Evolutionary conservation across 2,113 vertebrate species (phyloP).

Genomic region (Holacanthus passer): DNA sequence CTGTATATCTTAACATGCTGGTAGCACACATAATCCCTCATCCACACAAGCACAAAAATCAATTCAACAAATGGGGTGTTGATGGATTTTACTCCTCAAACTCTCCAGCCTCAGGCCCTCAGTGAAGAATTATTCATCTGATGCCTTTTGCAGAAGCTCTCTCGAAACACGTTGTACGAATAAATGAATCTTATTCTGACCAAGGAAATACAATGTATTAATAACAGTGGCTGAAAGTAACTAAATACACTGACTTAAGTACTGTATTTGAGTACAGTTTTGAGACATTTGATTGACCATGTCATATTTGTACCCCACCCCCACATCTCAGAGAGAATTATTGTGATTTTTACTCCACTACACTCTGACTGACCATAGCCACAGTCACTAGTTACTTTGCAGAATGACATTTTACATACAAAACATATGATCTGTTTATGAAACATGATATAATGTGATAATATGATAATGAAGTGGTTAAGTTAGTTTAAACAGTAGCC

Average conservation of each 20-base stretch:
- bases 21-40: constrained; percentile 39
- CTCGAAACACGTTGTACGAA: not conserved
- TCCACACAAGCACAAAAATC: constrained; percentile 39
- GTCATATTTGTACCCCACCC: too few species aligned
- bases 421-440: too few species aligned
- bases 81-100: constrained; percentile 27
- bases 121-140: constrained; percentile 3
- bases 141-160: constrained; percentile 6
- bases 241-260: not conserved
- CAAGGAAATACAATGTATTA: not conserved
- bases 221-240: not conserved
- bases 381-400: too few species aligned
- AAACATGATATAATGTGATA: too few species aligned
- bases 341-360: too few species aligned
- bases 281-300: too few species aligned
- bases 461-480: too few species aligned
- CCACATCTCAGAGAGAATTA: too few species aligned
- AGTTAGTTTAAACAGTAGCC: too few species aligned
- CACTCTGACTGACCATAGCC: too few species aligned
- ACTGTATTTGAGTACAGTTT: not conserved
- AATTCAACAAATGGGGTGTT: constrained; percentile 44
- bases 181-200: not conserved
- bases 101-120: constrained; percentile 4
- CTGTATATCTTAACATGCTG: constrained; percentile 35
- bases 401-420: too few species aligned